Evolutionary conservation across 2,113 vertebrate species (phyloP).

Genomic region (Lutjanus erythropterus): DNA sequence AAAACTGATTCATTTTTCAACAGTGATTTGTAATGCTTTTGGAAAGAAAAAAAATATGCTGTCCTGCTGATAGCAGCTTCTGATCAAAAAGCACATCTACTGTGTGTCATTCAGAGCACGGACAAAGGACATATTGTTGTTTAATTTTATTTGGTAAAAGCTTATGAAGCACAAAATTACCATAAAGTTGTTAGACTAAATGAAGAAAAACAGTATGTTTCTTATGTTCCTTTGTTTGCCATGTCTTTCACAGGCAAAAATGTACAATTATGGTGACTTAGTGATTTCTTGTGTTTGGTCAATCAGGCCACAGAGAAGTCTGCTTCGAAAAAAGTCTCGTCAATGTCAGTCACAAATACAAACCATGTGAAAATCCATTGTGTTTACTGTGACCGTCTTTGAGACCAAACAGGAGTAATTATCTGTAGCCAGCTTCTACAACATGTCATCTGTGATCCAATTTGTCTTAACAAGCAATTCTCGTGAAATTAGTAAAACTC

Average conservation of each 20-base stretch:
- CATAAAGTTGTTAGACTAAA: too few relatives aligned
- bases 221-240: too few relatives aligned
- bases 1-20: background rate
- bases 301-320: background rate
- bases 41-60: background rate
- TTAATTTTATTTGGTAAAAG: too few relatives aligned
- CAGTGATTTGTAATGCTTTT: background rate
- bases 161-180: too few relatives aligned
- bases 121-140: too few relatives aligned
- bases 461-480: background rate
- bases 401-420: background rate
- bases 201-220: too few relatives aligned
- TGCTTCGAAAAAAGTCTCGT: background rate
- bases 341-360: constrained; percentile 1
- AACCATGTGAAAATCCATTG: background rate
- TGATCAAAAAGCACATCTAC: too few relatives aligned
- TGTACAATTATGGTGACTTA: background rate
- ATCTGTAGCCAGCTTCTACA: background rate
- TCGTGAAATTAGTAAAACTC: background rate
- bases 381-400: background rate
- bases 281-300: background rate
- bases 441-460: background rate
- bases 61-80: background rate
- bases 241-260: too few relatives aligned
- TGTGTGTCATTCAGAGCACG: too few relatives aligned